Evolutionary conservation across 2,797 vertebrate genomes (phyloP).

Genomic region (Microchirus variegatus): DNA sequence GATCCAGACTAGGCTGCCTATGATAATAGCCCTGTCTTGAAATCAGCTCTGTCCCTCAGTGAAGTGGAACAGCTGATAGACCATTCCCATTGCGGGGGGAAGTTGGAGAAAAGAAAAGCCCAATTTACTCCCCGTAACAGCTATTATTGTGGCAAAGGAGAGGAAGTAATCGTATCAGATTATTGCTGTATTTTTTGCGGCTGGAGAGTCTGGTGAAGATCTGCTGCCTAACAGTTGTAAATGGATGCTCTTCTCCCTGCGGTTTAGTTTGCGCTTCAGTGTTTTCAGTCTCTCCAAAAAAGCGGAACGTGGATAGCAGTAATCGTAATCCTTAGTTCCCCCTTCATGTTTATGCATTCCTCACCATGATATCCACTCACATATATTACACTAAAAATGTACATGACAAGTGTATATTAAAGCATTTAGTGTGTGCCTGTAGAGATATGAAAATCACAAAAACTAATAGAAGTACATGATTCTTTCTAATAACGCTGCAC

Average conservation of each 20-base stretch:
- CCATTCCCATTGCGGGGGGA: slow-evolving; percentile 72
- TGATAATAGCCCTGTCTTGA: slow-evolving; percentile 86
- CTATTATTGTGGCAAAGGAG: slow-evolving; percentile 76
- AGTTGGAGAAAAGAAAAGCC: slow-evolving; percentile 82
- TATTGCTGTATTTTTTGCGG: slow-evolving; percentile 68
- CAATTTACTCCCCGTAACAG: slow-evolving; percentile 77
- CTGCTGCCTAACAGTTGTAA: slow-evolving; percentile 45
- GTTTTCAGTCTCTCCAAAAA: slow-evolving; percentile 33
- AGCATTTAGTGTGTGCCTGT: too few relatives aligned
- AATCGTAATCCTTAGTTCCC: too few relatives aligned
- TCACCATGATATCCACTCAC: neutral
- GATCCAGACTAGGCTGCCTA: slow-evolving; percentile 79
- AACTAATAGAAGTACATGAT: too few relatives aligned
- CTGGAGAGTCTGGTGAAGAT: slow-evolving; percentile 35
- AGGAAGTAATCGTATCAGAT: slow-evolving; percentile 71
- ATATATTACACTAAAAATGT: too few relatives aligned
- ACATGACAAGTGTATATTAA: too few relatives aligned
- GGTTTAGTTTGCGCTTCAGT: slow-evolving; percentile 25
- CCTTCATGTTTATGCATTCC: neutral
- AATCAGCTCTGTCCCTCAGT: slow-evolving; percentile 81
- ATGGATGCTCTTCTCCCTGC: slow-evolving; percentile 42
- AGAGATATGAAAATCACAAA: too few relatives aligned
- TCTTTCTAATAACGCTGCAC: too few relatives aligned
- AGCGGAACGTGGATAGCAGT: slow-evolving; percentile 6
- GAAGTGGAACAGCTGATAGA: slow-evolving; percentile 84